Conservation (phyloP, 2,888 invertebrate genomes). For the Tridacna gigas region DNA sequence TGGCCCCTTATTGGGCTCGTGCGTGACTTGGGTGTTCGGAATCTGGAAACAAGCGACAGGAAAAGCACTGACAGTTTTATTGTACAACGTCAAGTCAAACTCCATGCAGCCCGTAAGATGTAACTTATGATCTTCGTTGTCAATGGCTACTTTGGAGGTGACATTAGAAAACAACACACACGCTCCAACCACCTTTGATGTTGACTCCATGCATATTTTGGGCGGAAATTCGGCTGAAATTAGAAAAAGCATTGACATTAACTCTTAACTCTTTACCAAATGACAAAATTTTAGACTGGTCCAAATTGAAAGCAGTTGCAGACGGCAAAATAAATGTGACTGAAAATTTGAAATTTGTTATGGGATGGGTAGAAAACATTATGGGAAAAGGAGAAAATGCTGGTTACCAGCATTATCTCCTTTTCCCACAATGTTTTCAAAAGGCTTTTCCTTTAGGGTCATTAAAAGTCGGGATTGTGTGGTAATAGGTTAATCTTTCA, state of each 20-base stretch:
- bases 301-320: not conserved
- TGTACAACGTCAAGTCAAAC: constrained; percentile 76
- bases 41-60: constrained; percentile 81
- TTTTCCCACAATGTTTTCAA: too few relatives aligned
- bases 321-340: too few relatives aligned
- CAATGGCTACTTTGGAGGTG: constrained; percentile 74
- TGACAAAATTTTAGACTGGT: too few relatives aligned
- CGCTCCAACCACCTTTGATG: constrained; percentile 75
- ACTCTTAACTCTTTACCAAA: not conserved
- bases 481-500: too few relatives aligned
- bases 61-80: constrained; percentile 76
- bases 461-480: too few relatives aligned
- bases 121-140: constrained; percentile 75
- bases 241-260: not conserved
- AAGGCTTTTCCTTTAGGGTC: too few relatives aligned
- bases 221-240: constrained; percentile 79
- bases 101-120: constrained; percentile 78
- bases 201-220: constrained; percentile 76
- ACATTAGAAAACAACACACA: constrained; percentile 79
- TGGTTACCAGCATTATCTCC: too few relatives aligned
- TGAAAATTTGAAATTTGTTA: not conserved
- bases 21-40: constrained; percentile 69
- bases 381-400: too few relatives aligned
- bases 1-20: constrained; percentile 55
- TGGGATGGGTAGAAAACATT: not conserved